Base-by-base conservation (phyloP, 2,888 invertebrate genomes). In the Pterostichus madidus region DNA sequence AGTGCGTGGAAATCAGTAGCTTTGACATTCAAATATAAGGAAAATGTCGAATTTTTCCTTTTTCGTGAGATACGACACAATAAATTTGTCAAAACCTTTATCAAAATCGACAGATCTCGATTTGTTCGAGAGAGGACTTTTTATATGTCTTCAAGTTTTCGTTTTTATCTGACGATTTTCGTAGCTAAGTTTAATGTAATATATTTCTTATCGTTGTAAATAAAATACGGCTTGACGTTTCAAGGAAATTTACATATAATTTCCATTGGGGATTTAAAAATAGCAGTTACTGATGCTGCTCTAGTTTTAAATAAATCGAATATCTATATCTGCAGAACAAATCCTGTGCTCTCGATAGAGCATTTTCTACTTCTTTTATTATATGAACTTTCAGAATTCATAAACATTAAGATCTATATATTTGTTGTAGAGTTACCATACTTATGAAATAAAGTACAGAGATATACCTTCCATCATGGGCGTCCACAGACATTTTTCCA, bases 41-140 rank as follows among this genome's bases (percentile, higher is more conserved):
- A 75, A 83, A 83, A 83, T 83, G 68, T 76, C 77, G 75, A 8
- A 53, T 39, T 77, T 77, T 49, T 68, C 76, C 35, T 61, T 80
- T 76, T 76, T 61, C 39, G 35, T 35, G 32, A 83, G 77, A 83
- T 77, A 77, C 77, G 83, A 83, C 77, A 83, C 83, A 83, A 83
- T 83, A 83, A 83, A 83, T 83, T 83, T 83, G 83, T 83, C 83
- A 83, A 83, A 83, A 83, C 83, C 83, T 83, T 83, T 83, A 83
- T 83, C 83, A 77, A 68, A 83, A 64, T 68, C 68, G 83, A 83
- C 83, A 83, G 61, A 83, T 76, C 68, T 83, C 83, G 83, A 83
- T 83, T 77, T 77, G 77, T 83, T 77, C 64, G 53, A n/a, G 64
- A 15, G 46, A 52, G 53, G 59, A 52, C 77, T 68, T 83, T 83